Evolutionary conservation across 2,888 invertebrate species (phyloP).

Genomic region (Apamea crenata): DNA sequence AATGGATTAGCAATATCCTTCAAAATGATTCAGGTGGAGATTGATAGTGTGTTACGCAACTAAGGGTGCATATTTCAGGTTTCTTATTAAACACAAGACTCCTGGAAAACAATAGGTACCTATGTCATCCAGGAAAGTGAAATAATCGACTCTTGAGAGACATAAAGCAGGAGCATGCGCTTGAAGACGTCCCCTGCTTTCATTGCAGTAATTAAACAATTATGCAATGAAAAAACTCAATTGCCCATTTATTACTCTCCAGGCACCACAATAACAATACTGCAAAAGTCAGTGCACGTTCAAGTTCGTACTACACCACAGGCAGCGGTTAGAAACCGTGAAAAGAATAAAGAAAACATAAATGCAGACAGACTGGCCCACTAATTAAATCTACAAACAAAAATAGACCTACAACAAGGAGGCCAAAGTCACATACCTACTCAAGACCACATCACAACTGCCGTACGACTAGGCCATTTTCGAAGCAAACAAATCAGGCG

Average conservation of each 20-base stretch:
- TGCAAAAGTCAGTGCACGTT: conserved; percentile 44
- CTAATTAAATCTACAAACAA: conserved; percentile 19
- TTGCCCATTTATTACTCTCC: conserved; percentile 3
- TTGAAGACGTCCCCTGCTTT: not conserved
- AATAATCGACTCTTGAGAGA: not conserved
- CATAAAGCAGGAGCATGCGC: not conserved
- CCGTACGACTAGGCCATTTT: conserved; percentile 27
- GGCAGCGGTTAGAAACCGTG: conserved; percentile 37
- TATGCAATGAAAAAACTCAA: conserved; percentile 42
- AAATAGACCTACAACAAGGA: conserved; percentile 24
- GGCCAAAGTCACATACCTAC: conserved; percentile 7
- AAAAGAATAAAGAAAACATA: conserved; percentile 64
- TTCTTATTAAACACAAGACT: too few relatives aligned
- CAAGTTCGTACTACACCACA: conserved; percentile 32
- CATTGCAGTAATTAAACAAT: conserved; percentile 29
- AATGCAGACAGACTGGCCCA: conserved; percentile 55
- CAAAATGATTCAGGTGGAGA: too few relatives aligned
- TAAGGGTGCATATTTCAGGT: too few relatives aligned
- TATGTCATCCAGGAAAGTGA: not conserved
- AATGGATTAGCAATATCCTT: too few relatives aligned
- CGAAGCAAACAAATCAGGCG: conserved; percentile 53
- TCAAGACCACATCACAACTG: not conserved
- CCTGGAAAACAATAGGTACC: too few relatives aligned
- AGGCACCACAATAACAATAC: conserved; percentile 31
- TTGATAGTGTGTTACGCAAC: too few relatives aligned